Evolutionary conservation across 1,140 invertebrate species (phyloP), one percentile per base, ranked within the genome.

Genomic region (Sesamia nonagrioides): DNA sequence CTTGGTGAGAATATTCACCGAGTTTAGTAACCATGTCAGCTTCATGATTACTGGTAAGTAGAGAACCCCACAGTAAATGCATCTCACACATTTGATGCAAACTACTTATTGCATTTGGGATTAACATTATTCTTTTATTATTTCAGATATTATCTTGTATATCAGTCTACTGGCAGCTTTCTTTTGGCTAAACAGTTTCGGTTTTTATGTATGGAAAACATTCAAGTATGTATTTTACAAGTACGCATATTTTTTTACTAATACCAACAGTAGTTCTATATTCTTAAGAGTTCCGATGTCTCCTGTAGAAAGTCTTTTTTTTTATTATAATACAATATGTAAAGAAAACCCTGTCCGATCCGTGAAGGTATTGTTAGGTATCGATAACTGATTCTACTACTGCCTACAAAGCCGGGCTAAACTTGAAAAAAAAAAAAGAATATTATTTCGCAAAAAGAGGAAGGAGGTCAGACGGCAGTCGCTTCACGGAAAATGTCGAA

Each of bases 161-260:
- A 95, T 97, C 21, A 97, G 97, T 81, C 90, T 98, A 56, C 86
- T 98, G 50, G 97, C 96, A 13, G 97, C 97, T 37, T 98, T 98
- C 92, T 98, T 98, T 84, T 98, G 97, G 97, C 92, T 98, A 0
- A 98, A 97, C 84, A 97, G 97, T 84, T 96, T 98, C 71, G 97
- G 97, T 54, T 98, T 97, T 90, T 98, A 98, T 88, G 97, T 98
- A 56, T 98, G 97, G 97, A 97, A 97, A 89, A 98, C 97, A 0
- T 98, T 98, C 83, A 96, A 96, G 96, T 97, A 95, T 93, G 93
- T 91, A 72, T 78, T 78, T 21, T 63, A 40, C 33, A 63, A 50
- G 45, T 50, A 50, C 45, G 45, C 45, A n/a, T 50, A n/a, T 50
- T 50, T 50, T 50, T n/a, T n/a, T 50, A 50, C 45, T 50, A 50